A percentile compares a stretch with the other conserved stretches of the same genome.
phyloP scores from a whole-genome alignment of 1,140 invertebrate genomes.

The Coelopa frigida region DNA sequence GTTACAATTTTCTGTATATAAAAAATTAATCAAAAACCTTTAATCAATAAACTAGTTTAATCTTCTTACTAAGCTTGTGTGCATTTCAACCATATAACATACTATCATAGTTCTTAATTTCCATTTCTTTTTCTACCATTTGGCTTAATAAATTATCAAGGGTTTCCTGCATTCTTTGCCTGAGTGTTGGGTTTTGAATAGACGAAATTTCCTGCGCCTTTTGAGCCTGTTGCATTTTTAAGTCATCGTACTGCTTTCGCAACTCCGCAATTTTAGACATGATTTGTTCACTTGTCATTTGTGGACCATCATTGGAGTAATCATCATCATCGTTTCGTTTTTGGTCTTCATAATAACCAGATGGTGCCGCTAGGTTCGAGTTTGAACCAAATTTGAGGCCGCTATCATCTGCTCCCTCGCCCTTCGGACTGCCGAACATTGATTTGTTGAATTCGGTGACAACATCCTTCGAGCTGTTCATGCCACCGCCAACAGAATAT shows the following conservation, averaged over 20 bases:
- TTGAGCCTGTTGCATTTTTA: conserved; percentile 62
- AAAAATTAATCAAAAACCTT: too few relatives aligned
- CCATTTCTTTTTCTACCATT: conserved; percentile 72
- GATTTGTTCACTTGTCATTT: conserved; percentile 46
- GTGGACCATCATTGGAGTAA: conserved; percentile 29
- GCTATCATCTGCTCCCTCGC: conserved; percentile 17
- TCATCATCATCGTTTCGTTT: conserved; percentile 36
- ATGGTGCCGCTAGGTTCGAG: conserved; percentile 33
- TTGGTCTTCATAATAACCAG: conserved; percentile 28
- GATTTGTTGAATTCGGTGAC: conserved; percentile 32
- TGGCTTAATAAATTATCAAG: conserved; percentile 69
- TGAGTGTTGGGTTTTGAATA: conserved; percentile 77
- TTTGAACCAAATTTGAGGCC: conserved; percentile 25
- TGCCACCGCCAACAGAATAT: conserved; percentile 38
- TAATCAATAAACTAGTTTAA: too few relatives aligned
- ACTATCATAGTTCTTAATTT: conserved; percentile 45
- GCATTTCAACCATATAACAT: too few relatives aligned
- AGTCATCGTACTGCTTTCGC: conserved; percentile 60
- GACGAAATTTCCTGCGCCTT: conserved; percentile 76
- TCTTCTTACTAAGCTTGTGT: too few relatives aligned
- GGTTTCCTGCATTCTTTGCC: conserved; percentile 73
- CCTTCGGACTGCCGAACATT: conserved; percentile 33
- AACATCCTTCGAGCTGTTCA: conserved; percentile 34
- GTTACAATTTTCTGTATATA: too few relatives aligned
- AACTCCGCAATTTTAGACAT: conserved; percentile 52